phyloP scores from a whole-genome alignment of 2,113 vertebrate genomes.

The Brachypodius melanocephalos region DNA sequence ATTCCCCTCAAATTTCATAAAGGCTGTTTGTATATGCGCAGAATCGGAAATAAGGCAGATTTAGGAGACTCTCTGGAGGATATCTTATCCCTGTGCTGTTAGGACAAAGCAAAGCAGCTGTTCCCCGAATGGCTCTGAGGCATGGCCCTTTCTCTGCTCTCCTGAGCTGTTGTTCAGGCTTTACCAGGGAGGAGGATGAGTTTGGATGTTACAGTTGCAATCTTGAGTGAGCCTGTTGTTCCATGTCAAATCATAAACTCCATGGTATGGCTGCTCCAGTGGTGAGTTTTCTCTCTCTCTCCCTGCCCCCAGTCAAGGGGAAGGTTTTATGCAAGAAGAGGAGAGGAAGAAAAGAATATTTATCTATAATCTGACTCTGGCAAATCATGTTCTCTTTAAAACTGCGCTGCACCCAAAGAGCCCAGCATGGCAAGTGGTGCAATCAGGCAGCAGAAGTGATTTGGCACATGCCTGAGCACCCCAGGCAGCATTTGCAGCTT shows the following conservation, averaged over 20 bases:
- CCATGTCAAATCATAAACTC: not conserved
- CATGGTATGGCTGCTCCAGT: not conserved
- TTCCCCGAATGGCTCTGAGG: not conserved
- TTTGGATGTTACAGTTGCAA: not conserved
- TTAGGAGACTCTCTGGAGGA: not conserved
- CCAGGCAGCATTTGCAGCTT: not conserved
- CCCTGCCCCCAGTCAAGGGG: not conserved
- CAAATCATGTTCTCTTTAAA: constrained; percentile 22
- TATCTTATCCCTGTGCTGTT: not conserved
- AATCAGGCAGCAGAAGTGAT: not conserved
- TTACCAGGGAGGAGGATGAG: not conserved
- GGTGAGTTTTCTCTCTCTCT: not conserved
- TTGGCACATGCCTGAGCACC: not conserved
- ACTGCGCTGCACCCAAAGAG: not conserved
- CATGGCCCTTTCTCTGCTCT: not conserved
- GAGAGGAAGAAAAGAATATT: not conserved
- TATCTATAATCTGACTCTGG: not conserved
- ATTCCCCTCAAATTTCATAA: not conserved
- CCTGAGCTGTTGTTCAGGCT: not conserved
- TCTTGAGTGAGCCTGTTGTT: not conserved
- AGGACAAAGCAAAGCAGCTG: not conserved
- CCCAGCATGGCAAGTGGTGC: not conserved
- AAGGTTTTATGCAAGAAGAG: not conserved
- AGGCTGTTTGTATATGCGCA: not conserved
- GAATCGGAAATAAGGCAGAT: not conserved